Evolutionary conservation across 2,797 vertebrate genomes (phyloP).

Genomic region (Gymnodraco acuticeps): DNA sequence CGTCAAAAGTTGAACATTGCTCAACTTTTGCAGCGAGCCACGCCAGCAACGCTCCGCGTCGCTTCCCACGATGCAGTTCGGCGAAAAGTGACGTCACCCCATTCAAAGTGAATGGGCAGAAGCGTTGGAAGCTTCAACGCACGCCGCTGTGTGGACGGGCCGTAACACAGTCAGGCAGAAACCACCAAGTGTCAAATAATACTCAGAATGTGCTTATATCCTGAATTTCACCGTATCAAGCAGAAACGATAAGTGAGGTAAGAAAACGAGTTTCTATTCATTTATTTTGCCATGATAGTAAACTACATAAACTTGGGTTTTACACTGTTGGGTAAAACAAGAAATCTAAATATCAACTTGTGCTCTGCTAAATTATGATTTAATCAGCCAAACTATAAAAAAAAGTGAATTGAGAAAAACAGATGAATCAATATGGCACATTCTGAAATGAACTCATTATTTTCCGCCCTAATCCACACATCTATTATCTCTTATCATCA

Average conservation of each 20-base stretch:
- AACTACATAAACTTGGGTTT: not conserved
- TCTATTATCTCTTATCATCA: conserved; percentile 8
- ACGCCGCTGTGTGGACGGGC: too few species aligned
- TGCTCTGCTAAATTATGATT: not conserved
- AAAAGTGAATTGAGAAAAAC: not conserved
- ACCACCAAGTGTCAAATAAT: not conserved
- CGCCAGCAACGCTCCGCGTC: too few species aligned
- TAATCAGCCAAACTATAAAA: not conserved
- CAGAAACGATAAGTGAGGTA: not conserved
- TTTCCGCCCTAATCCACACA: not conserved
- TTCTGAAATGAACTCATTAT: not conserved
- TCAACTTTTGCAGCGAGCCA: too few species aligned
- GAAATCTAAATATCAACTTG: not conserved
- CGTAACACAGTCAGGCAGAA: not conserved
- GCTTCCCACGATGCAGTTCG: too few species aligned
- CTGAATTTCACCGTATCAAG: not conserved
- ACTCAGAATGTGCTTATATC: conserved; percentile 2
- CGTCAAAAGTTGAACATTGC: too few species aligned
- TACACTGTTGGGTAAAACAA: not conserved
- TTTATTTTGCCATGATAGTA: not conserved
- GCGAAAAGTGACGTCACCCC: too few species aligned
- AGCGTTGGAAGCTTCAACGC: too few species aligned
- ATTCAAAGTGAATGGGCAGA: too few species aligned
- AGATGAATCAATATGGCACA: conserved; percentile 11
- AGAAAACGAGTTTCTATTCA: not conserved